These are phyloP conservation scores for Cataglyphis albicans DNA, from an alignment of 2,888 invertebrate species.

Conservation along the genomic window DNA sequence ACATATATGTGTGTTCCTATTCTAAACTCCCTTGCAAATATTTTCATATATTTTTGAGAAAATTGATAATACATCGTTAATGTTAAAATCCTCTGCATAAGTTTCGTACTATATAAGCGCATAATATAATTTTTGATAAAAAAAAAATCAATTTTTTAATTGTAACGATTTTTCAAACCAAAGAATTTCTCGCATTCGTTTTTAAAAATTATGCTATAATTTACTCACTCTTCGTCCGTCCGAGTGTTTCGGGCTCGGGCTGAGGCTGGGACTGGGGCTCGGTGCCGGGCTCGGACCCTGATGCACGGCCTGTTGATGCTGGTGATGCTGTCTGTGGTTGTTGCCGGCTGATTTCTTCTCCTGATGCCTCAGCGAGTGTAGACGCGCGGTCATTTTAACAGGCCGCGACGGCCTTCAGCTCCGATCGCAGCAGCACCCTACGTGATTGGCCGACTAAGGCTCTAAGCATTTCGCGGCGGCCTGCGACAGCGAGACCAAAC, in stretches of 20 bases:
- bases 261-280: constrained; percentile 83
- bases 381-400: constrained; percentile 85
- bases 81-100: background rate
- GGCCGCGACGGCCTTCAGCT: constrained; percentile 81
- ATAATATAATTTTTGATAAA: background rate
- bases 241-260: constrained; percentile 84
- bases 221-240: constrained; percentile 85
- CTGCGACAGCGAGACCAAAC: constrained; percentile 58
- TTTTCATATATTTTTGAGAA: background rate
- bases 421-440: constrained; percentile 81
- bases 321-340: constrained; percentile 76
- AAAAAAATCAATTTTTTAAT: background rate
- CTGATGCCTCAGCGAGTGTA: constrained; percentile 85
- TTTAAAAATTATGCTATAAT: background rate
- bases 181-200: background rate
- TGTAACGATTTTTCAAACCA: background rate
- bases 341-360: constrained; percentile 82
- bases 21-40: background rate
- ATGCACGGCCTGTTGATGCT: constrained; percentile 71
- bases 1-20: background rate
- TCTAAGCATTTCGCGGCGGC: constrained; percentile 81
- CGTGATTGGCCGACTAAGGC: constrained; percentile 78
- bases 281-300: constrained; percentile 81
- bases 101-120: background rate
- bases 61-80: background rate